Base-by-base conservation (phyloP, 1,140 invertebrate species). In the Lethocerus indicus region DNA sequence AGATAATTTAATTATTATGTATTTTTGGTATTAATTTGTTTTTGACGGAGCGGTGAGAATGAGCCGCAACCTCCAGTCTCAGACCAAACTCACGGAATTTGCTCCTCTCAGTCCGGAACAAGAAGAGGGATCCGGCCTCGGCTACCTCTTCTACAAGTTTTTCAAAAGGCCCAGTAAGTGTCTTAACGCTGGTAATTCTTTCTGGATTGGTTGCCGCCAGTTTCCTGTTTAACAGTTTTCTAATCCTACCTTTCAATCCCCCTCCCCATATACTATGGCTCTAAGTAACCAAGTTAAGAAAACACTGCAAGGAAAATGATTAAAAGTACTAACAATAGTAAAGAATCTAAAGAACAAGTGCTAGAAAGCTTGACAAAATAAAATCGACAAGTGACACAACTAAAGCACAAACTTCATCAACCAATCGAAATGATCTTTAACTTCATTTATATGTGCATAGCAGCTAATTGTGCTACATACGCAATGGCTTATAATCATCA, bases 31-130 rank as follows among this genome's bases (percentile, higher is more conserved):
- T n/a, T n/a, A n/a, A n/a, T n/a, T n/a, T n/a, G n/a, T n/a, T n/a
- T n/a, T n/a, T n/a, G n/a, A n/a, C n/a, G n/a, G n/a, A n/a, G n/a
- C n/a, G n/a, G n/a, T n/a, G n/a, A n/a, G n/a, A n/a, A 72, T 77
- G 71, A 73, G 73, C 60, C 74, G 71, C 57, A 79, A 81, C 59
- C 64, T 82, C 54, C 72, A 81, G 50, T 77, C 76, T 1, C 73
- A 74, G 3, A 74, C 74, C 1, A 77, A 79, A 58, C 63, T 87
- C 26, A 85, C 83, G 32, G 79, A 83, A 62, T 86, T 86, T 60
- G 79, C 79, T 49, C 79, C 79, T 23, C 62, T 81, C 3, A 77
- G 73, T 59, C 73, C 76, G 0, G 78, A 80, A 51, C 72, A 71
- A 48, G 74, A 68, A 52, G 71, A 71, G 56, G 53, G 6, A 39